phyloP scores from a whole-genome alignment of 2,113 vertebrate genomes.

The Isurus oxyrinchus region DNA sequence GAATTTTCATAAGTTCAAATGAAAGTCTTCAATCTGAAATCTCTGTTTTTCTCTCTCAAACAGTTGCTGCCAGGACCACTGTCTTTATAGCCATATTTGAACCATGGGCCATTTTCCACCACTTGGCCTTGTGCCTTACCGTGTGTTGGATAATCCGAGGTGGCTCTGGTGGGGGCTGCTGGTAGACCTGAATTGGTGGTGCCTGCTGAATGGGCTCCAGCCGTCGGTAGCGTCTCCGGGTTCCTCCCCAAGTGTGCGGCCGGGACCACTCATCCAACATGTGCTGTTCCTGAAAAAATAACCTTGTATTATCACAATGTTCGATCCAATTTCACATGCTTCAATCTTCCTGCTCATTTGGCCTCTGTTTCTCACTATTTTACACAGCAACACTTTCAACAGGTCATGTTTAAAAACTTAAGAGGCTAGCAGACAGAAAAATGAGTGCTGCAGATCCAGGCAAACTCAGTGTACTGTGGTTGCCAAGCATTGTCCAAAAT shows the following conservation, averaged over 20 bases:
- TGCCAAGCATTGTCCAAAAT: conserved; percentile 8
- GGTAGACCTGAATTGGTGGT: conserved; percentile 41
- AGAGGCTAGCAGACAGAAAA: neutral
- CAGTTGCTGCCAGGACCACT: too few relatives aligned
- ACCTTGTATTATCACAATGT: neutral
- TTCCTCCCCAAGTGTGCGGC: conserved; percentile 49
- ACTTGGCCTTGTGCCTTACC: conserved; percentile 47
- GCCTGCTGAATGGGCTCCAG: conserved; percentile 38
- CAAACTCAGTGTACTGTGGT: neutral
- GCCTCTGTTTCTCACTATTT: neutral
- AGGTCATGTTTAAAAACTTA: neutral
- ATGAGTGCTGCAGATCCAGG: too few relatives aligned
- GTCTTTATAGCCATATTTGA: too few relatives aligned
- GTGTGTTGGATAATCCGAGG: conserved; percentile 64
- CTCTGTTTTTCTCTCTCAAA: too few relatives aligned
- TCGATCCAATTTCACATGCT: too few relatives aligned
- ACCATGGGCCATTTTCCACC: neutral
- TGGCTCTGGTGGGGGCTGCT: conserved; percentile 46
- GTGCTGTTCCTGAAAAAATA: conserved; percentile 62
- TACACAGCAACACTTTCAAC: neutral
- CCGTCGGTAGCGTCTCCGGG: conserved; percentile 37
- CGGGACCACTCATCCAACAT: conserved; percentile 59
- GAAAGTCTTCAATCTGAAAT: too few relatives aligned
- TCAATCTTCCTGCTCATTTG: neutral
- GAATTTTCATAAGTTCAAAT: too few relatives aligned